Conservation (phyloP, 2,113 vertebrate genomes). For the Gasterosteus nipponicus region DNA sequence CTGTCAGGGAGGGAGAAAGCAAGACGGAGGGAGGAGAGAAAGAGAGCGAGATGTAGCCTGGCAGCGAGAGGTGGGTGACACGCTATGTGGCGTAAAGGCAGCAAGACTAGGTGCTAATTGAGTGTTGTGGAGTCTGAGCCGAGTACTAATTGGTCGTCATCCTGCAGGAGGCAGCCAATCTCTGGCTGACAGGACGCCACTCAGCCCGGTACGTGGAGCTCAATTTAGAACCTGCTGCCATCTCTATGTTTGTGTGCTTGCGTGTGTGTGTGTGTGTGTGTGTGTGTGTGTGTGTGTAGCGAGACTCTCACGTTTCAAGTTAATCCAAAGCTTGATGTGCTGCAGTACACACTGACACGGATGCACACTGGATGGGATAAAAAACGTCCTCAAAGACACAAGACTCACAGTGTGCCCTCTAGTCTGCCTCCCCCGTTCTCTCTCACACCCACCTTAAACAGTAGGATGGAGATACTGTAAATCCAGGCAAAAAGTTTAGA, state of each 20-base stretch:
- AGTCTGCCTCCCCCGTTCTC: neutral
- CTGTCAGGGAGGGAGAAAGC: slow-evolving; percentile 30
- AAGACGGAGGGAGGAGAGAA: slow-evolving; percentile 16
- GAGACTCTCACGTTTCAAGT: slow-evolving; percentile 13
- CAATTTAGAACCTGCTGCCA: slow-evolving; percentile 58
- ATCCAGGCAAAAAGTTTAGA: no score
- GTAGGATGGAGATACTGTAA: neutral
- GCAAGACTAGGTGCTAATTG: slow-evolving; percentile 67
- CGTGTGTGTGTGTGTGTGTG: neutral
- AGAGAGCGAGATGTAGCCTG: slow-evolving; percentile 18
- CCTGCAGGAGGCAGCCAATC: slow-evolving; percentile 58
- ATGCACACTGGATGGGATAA: slow-evolving; percentile 26
- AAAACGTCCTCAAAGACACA: slow-evolving; percentile 18
- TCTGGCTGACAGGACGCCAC: slow-evolving; percentile 63
- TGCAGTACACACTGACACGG: neutral
- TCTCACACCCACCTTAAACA: neutral
- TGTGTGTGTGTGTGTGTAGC: neutral
- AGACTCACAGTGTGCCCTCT: neutral
- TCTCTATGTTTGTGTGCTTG: neutral
- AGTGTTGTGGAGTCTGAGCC: slow-evolving; percentile 62
- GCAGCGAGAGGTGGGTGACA: slow-evolving; percentile 83
- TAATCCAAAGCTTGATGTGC: slow-evolving; percentile 46
- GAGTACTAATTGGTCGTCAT: slow-evolving; percentile 68
- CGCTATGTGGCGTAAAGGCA: slow-evolving; percentile 72
- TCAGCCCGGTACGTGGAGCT: slow-evolving; percentile 56